Conservation (phyloP, 2,888 invertebrate species). For the Ctenicera cuprea region DNA sequence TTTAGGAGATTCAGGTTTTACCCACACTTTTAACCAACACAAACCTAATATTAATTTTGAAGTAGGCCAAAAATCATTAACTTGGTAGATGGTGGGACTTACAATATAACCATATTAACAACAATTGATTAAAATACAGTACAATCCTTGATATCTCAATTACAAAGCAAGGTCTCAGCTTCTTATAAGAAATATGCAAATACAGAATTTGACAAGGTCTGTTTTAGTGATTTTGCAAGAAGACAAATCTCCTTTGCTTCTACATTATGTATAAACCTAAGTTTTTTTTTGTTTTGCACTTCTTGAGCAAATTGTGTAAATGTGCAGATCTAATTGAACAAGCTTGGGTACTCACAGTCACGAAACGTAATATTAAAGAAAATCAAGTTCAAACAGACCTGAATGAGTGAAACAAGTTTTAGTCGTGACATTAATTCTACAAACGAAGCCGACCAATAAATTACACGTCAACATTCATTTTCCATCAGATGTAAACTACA, state of each 20-base stretch:
- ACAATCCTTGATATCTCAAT: slow-evolving; percentile 25
- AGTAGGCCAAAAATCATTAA: not conserved
- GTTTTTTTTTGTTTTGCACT: not conserved
- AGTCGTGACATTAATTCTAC: slow-evolving; percentile 60
- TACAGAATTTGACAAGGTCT: slow-evolving; percentile 11
- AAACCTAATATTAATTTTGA: not conserved
- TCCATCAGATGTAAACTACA: slow-evolving; percentile 48
- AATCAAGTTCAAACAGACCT: slow-evolving; percentile 38
- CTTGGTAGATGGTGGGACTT: not conserved
- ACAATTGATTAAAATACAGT: not conserved
- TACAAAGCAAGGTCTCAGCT: not conserved
- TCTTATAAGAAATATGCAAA: slow-evolving; percentile 11
- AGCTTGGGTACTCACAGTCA: slow-evolving; percentile 26
- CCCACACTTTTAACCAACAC: slow-evolving; percentile 1
- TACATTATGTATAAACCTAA: not conserved
- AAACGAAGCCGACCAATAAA: slow-evolving; percentile 61
- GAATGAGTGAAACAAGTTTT: slow-evolving; percentile 43
- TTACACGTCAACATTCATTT: slow-evolving; percentile 59
- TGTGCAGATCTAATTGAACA: slow-evolving; percentile 16
- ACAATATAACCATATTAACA: not conserved
- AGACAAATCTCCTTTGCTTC: slow-evolving; percentile 4
- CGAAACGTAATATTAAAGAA: slow-evolving; percentile 32
- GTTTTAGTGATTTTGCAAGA: not conserved
- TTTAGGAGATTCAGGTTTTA: not conserved
- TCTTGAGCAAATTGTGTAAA: slow-evolving; percentile 18